Percentiles rank a stretch among this genome's conserved stretches.
Conservation (phyloP, 2,797 vertebrate genomes). For the Sebastes trivittatus region DNA sequence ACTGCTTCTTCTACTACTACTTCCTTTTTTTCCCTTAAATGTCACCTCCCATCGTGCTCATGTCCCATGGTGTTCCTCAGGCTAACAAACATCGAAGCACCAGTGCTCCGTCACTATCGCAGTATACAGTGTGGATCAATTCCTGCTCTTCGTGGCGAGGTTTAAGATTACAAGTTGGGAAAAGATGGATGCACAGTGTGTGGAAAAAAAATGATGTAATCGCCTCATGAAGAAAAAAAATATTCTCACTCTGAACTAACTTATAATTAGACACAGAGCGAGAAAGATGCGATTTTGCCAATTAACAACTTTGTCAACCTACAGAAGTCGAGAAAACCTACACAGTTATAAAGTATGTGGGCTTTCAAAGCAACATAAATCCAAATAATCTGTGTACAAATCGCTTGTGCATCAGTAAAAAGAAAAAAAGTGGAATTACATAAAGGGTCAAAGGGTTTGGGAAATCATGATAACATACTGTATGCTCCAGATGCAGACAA, state of each 20-base stretch:
- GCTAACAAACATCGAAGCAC: conserved; percentile 54
- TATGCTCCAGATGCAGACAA: background rate
- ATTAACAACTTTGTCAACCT: background rate
- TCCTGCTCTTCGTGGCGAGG: conserved; percentile 5
- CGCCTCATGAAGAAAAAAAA: background rate
- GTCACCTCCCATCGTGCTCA: conserved; percentile 61
- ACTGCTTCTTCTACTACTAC: conserved; percentile 20
- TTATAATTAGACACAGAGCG: background rate
- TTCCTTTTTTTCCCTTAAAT: conserved; percentile 55
- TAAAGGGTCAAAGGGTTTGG: conserved; percentile 2
- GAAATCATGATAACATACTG: conserved; percentile 29
- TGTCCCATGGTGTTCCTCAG: conserved; percentile 44
- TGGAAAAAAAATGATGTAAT: background rate
- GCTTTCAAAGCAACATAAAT: conserved; percentile 2
- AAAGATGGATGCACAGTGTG: background rate
- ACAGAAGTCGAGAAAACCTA: background rate
- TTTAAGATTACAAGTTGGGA: conserved; percentile 14
- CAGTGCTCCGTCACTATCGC: conserved; percentile 15
- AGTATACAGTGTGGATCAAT: conserved; percentile 38
- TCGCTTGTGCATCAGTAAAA: background rate
- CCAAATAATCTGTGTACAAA: background rate
- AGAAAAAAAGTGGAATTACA: background rate
- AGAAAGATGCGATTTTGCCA: background rate
- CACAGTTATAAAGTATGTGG: background rate
- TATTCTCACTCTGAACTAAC: background rate